Base-by-base conservation (phyloP, 30 jellyfish, hydroid and myxozoan genomes). In the Hydractinia symbiolongicarpus region DNA sequence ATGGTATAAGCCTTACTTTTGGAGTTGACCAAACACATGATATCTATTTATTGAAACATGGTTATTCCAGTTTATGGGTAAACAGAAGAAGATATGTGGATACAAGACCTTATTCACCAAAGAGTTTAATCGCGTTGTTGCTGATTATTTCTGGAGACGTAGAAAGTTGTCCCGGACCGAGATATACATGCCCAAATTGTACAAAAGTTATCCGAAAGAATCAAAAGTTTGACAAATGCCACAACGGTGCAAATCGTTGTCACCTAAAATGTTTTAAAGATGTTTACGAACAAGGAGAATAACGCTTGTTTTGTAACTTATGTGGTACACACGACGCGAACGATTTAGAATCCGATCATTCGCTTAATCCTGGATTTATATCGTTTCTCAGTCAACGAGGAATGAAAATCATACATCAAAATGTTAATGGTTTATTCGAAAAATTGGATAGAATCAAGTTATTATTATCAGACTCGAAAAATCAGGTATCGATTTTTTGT, bases 41-140 rank as follows among this genome's bases (percentile, higher is more conserved):
- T 16, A 58, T 58, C 69, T 11, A 16, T 58, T 11, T 11, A 13
- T 58, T 58, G 69, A 58, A 13, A 13, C 69, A 58, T 58, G 69
- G 69, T 58, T 58, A 58, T 16, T 58, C 69, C 17, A 58, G 19
- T 58, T 58, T 58, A 58, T 58, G 69, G 69, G 69, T 11, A 58
- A 58, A 58, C 19, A 13, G 69, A 13, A 58, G 69, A 58, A 58
- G 69, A 16, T 58, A 58, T 58, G 69, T 58, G 17, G 15, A 13
- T 11, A 58, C 69, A 16, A 58, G 19, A 13, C 69, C 69, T 58
- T 58, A 58, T 16, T 58, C 69, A 11, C 15, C 69, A 58, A 13
- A 58, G 19, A 58, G 69, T 58, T 58, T 58, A 16, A 58, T 58
- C 69, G 69, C 69, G 19, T 58, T 58, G 69, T 58, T 58, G 69